A percentile compares a stretch with the other conserved stretches of the same genome.
Evolutionary conservation across 2,113 vertebrate genomes (phyloP).

Genomic region (Chaenogobius annularis): DNA sequence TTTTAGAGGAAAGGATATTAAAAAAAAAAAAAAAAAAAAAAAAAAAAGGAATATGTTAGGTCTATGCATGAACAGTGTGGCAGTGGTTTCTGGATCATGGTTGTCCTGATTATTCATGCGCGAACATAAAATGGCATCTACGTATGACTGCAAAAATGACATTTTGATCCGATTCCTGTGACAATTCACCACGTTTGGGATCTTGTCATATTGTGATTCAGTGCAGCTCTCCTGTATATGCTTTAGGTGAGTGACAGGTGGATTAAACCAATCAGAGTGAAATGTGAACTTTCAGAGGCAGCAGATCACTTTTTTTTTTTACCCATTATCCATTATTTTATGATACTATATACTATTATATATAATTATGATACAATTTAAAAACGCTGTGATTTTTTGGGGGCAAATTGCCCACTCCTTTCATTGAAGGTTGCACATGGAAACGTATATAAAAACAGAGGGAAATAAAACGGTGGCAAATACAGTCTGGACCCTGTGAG

Average conservation of each 20-base stretch:
- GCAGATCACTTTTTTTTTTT: neutral
- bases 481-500: too few species aligned
- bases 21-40: conserved; percentile 21
- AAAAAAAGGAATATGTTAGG: conserved; percentile 17
- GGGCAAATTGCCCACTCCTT: too few species aligned
- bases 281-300: neutral
- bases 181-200: too few species aligned
- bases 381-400: too few species aligned
- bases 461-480: too few species aligned
- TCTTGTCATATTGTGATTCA: too few species aligned
- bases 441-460: too few species aligned
- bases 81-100: neutral
- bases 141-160: neutral
- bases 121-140: conserved; percentile 21
- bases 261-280: neutral
- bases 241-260: neutral
- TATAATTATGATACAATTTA: too few species aligned
- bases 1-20: neutral
- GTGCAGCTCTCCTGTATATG: too few species aligned
- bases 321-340: too few species aligned
- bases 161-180: neutral
- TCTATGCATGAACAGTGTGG: conserved; percentile 20
- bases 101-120: conserved; percentile 43
- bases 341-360: too few species aligned
- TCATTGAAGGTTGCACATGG: too few species aligned